Evolutionary conservation across 2,113 vertebrate species (phyloP).

Genomic region (Callaeas wilsoni): DNA sequence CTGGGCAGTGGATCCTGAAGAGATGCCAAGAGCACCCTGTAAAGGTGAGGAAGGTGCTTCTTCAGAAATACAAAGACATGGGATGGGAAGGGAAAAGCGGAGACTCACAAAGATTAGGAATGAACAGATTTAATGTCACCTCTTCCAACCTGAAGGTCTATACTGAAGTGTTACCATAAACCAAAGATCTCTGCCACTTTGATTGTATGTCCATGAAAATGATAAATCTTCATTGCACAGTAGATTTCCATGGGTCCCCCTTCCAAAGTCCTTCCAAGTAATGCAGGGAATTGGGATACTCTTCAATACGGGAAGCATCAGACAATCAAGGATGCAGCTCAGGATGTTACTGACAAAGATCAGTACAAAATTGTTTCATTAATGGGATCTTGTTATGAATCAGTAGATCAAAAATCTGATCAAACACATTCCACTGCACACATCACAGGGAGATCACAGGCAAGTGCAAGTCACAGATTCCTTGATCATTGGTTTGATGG

Average conservation of each 20-base stretch:
- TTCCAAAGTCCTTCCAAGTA: background rate
- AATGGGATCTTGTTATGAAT: background rate
- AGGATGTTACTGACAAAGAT: background rate
- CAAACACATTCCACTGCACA: background rate
- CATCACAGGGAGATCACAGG: background rate
- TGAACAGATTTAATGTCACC: background rate
- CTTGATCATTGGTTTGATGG: background rate
- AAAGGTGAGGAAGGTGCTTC: background rate
- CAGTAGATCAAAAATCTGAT: background rate
- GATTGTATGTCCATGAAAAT: background rate
- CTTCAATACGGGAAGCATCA: background rate
- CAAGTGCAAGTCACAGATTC: background rate
- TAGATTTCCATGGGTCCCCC: background rate
- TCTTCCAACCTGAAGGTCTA: background rate
- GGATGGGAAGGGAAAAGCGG: background rate
- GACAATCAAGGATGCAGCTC: background rate
- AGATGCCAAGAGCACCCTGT: background rate
- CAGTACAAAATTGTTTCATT: background rate
- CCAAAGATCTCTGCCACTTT: background rate
- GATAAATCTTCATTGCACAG: background rate
- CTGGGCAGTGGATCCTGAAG: background rate
- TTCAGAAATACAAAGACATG: background rate
- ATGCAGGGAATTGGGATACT: accelerated
- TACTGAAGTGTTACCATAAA: background rate
- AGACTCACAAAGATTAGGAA: background rate